A percentile compares a stretch with the other conserved stretches of the same genome.
Evolutionary conservation across 2,797 vertebrate species (phyloP).

Genomic region (Thripadectes ignobilis): DNA sequence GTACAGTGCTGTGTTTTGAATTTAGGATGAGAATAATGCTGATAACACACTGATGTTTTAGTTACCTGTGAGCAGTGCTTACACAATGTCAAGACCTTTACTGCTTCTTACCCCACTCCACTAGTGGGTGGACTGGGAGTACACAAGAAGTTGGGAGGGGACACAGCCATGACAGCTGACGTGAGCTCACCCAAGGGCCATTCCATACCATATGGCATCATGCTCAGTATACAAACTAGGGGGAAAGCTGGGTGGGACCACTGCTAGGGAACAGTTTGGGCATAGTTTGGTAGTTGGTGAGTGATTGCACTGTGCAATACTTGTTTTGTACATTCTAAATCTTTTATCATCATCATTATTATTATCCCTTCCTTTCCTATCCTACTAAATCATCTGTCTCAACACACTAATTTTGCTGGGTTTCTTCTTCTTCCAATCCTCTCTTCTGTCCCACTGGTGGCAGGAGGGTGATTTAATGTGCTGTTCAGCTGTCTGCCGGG

Average conservation of each 20-base stretch:
- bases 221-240: not conserved
- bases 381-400: not conserved
- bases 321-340: not conserved
- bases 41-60: not conserved
- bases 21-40: not conserved
- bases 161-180: not conserved
- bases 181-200: not conserved
- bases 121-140: too few species aligned
- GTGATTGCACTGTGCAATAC: not conserved
- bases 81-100: not conserved
- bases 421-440: not conserved
- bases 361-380: not conserved
- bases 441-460: not conserved
- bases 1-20: not conserved
- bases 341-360: not conserved
- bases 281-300: not conserved
- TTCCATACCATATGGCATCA: not conserved
- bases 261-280: not conserved
- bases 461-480: not conserved
- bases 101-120: not conserved
- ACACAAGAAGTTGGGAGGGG: not conserved
- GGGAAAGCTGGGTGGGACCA: not conserved
- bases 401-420: accelerated
- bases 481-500: not conserved
- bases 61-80: not conserved